These are phyloP conservation scores for Dusona sp. DNA, from an alignment of 2,888 invertebrate species.

Conservation along the genomic window DNA sequence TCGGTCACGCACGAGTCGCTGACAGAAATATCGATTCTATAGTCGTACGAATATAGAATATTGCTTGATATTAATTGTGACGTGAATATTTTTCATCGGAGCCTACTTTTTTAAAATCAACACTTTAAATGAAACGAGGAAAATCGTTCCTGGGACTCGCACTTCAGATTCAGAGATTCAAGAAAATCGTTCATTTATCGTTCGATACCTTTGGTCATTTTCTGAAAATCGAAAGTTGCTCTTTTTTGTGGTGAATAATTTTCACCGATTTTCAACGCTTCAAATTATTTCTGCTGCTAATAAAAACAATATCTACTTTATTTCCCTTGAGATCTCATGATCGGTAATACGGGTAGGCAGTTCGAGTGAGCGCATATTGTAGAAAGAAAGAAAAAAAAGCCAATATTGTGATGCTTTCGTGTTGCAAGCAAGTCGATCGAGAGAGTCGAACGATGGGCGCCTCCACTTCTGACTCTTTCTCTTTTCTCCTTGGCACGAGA, in stretches of 20 bases:
- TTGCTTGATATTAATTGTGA: neutral
- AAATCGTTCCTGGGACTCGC: no score
- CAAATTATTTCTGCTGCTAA: neutral
- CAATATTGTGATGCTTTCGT: neutral
- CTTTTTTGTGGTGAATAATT: neutral
- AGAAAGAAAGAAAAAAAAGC: neutral
- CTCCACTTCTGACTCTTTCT: constrained; percentile 55
- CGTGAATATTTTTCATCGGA: neutral
- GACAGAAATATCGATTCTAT: constrained; percentile 40
- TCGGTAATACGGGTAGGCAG: neutral
- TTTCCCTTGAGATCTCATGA: neutral
- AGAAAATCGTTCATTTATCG: neutral
- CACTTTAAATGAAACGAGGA: no score
- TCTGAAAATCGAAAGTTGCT: constrained; percentile 14
- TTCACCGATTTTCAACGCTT: constrained; percentile 6
- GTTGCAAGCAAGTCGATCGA: constrained; percentile 33
- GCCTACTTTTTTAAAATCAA: no score
- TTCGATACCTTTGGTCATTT: neutral
- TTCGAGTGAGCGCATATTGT: neutral
- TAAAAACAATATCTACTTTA: neutral
- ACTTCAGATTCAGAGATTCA: neutral
- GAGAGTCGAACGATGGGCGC: constrained; percentile 32
- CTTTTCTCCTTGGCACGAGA: constrained; percentile 61
- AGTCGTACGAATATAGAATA: neutral
- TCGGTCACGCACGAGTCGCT: constrained; percentile 51